phyloP scores from a whole-genome alignment of 2,113 vertebrate genomes.

The Plecturocebus donacophilus region DNA sequence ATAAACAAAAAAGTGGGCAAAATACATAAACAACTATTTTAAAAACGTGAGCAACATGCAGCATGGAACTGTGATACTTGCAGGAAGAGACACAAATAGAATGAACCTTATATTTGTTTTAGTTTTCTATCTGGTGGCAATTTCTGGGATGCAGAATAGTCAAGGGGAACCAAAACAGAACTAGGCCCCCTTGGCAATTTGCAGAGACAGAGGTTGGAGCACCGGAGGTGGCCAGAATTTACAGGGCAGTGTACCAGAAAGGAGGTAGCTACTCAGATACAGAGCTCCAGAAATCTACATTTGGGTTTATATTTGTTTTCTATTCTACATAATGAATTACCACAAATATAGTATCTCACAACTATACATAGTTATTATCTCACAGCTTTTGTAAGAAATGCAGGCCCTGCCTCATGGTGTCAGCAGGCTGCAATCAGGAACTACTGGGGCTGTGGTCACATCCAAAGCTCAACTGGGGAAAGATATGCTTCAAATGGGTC shows the following conservation, averaged over 20 bases:
- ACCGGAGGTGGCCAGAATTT: background rate
- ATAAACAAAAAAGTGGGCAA: background rate
- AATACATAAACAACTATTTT: background rate
- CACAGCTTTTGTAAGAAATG: background rate
- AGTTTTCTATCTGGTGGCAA: background rate
- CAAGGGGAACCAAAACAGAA: background rate
- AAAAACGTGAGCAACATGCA: background rate
- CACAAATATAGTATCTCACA: background rate
- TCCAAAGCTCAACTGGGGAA: background rate
- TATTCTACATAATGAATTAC: background rate
- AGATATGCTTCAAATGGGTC: background rate
- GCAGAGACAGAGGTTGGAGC: background rate
- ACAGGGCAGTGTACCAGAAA: background rate
- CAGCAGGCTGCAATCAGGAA: background rate
- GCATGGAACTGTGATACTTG: background rate
- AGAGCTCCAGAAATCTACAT: background rate
- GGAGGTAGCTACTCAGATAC: background rate
- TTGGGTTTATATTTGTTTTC: background rate
- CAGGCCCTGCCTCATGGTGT: background rate
- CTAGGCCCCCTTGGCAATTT: background rate
- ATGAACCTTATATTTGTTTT: background rate
- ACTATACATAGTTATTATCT: background rate
- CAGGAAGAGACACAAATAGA: background rate
- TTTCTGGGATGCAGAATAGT: background rate
- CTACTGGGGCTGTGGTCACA: background rate